A percentile compares a stretch with the other conserved stretches of the same genome.
Conservation (phyloP, 2,888 invertebrate genomes). For the Pandemis heparana region DNA sequence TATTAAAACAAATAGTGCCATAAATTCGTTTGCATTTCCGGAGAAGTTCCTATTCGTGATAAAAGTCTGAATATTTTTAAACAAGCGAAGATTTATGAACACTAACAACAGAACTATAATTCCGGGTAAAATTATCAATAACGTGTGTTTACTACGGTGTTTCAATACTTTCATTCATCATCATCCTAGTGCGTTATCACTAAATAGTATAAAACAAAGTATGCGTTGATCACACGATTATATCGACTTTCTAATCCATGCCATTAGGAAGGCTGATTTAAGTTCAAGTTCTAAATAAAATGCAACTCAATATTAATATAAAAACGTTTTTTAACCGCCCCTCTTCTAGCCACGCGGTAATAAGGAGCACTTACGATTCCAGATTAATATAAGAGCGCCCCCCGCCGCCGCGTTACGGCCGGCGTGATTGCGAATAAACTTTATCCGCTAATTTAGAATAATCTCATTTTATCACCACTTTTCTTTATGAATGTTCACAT, state of each 20-base stretch:
- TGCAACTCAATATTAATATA: no score
- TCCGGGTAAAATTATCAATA: constrained; percentile 1
- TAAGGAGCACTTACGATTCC: constrained; percentile 53
- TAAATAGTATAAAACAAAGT: no score
- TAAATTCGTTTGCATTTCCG: constrained; percentile 23
- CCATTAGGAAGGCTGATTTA: no score
- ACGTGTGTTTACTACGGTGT: constrained; percentile 1
- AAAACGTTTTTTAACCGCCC: not conserved
- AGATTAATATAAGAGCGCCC: constrained; percentile 53
- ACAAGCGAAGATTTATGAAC: constrained; percentile 33
- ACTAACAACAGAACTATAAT: not conserved
- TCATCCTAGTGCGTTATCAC: not conserved
- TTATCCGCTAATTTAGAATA: constrained; percentile 61
- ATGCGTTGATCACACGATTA: no score
- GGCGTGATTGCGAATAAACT: constrained; percentile 62
- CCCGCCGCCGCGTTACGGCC: constrained; percentile 48
- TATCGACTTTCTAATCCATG: no score
- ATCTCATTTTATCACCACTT: constrained; percentile 54
- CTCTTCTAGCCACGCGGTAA: constrained; percentile 46
- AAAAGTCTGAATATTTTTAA: constrained; percentile 37
- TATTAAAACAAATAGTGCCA: constrained; percentile 13
- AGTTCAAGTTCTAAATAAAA: no score
- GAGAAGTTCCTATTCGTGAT: constrained; percentile 27
- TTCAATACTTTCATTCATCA: not conserved
- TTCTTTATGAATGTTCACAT: constrained; percentile 48